phyloP scores from a whole-genome alignment of 2,113 vertebrate species.

The Phrynosoma platyrhinos region DNA sequence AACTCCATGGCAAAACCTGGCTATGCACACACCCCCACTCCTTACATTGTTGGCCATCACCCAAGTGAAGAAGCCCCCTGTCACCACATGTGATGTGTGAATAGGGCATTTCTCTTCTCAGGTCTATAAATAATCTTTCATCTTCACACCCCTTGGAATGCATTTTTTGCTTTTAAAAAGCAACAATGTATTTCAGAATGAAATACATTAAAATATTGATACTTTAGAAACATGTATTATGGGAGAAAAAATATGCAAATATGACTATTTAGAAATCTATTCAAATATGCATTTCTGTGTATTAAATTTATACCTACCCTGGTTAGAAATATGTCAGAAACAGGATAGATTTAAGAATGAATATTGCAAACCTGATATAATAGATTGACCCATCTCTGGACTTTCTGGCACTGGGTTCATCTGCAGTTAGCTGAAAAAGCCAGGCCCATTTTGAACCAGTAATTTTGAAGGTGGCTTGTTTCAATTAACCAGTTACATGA shows the following conservation, averaged over 20 bases:
- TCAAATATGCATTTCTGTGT: too few relatives aligned
- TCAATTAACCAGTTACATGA: not conserved
- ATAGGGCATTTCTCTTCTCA: too few relatives aligned
- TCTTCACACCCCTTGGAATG: not conserved
- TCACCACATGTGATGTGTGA: too few relatives aligned
- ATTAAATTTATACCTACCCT: too few relatives aligned
- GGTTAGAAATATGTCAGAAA: not conserved
- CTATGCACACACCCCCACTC: too few relatives aligned
- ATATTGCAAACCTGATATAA: not conserved
- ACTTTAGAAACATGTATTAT: not conserved
- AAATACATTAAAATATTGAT: too few relatives aligned
- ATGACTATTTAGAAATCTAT: too few relatives aligned
- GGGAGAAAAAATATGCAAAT: not conserved
- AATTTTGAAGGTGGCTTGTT: not conserved
- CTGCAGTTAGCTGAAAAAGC: not conserved
- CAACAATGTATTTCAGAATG: too few relatives aligned
- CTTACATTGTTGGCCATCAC: too few relatives aligned
- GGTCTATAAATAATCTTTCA: not conserved
- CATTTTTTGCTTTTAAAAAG: too few relatives aligned
- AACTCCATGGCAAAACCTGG: too few relatives aligned
- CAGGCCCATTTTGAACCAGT: not conserved
- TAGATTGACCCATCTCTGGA: not conserved
- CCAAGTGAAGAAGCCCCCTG: too few relatives aligned
- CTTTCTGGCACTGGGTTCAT: not conserved
- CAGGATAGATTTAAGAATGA: not conserved